phyloP scores from a whole-genome alignment of 2,113 vertebrate genomes.

The Platanista minor region DNA sequence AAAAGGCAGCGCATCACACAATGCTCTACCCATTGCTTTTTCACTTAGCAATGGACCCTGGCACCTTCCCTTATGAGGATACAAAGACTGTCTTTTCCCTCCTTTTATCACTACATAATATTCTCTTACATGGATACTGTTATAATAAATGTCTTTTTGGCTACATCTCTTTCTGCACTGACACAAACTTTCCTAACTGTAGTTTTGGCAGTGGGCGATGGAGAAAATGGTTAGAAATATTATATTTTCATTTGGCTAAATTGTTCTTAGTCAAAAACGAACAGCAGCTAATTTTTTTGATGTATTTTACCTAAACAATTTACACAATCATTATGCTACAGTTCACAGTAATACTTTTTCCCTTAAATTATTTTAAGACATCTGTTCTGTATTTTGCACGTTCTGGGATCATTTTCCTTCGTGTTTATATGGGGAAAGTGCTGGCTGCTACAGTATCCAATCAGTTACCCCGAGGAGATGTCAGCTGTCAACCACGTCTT shows the following conservation, averaged over 20 bases:
- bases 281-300: neutral
- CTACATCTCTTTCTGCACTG: neutral
- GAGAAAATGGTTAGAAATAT: neutral
- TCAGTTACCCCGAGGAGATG: slow-evolving; percentile 77
- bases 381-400: slow-evolving; percentile 48
- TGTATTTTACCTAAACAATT: neutral
- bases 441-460: slow-evolving; percentile 69
- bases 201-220: neutral
- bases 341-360: neutral
- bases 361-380: slow-evolving; percentile 42
- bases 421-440: slow-evolving; percentile 58
- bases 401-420: slow-evolving; percentile 22
- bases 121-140: neutral
- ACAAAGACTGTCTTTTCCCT: neutral
- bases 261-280: neutral
- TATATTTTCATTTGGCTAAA: neutral
- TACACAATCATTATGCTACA: neutral
- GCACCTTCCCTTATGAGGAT: neutral
- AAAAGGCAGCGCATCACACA: neutral
- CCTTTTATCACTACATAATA: neutral
- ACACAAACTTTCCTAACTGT: neutral
- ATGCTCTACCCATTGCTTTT: neutral
- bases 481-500: slow-evolving; percentile 84
- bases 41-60: neutral
- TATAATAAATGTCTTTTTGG: neutral